Conservation (phyloP, 2,797 vertebrate species). For the Aphelocoma californica region DNA sequence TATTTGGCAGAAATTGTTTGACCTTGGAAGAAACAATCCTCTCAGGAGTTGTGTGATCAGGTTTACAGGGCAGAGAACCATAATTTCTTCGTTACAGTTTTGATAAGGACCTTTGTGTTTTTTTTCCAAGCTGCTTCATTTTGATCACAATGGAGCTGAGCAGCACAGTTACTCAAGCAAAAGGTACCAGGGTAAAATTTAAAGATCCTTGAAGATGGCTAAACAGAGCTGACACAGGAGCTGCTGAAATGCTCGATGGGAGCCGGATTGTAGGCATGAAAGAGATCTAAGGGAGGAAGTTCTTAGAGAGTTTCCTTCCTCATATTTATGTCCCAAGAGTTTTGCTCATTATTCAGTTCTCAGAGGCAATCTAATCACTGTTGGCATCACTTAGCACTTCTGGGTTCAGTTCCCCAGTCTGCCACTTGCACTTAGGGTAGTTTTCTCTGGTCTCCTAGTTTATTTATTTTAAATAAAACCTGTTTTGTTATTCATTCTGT, state of each 20-base stretch:
- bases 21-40: neutral
- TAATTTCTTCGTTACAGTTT: neutral
- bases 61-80: neutral
- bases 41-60: neutral
- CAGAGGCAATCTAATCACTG: neutral
- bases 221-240: neutral
- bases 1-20: neutral
- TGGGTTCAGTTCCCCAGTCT: neutral
- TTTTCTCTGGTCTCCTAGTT: neutral
- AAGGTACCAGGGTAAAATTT: neutral
- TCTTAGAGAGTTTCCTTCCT: neutral
- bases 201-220: neutral
- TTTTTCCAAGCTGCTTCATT: neutral
- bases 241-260: neutral
- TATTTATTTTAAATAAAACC: constrained; percentile 10
- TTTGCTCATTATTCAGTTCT: constrained; percentile 20
- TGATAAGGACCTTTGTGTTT: neutral
- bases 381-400: neutral
- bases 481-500: neutral
- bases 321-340: neutral
- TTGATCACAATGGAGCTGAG: neutral
- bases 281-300: neutral
- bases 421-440: neutral
- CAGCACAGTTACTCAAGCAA: neutral
- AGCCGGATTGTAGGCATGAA: neutral